Conservation (phyloP, 2,888 invertebrate species). For the Aplocera efformata region DNA sequence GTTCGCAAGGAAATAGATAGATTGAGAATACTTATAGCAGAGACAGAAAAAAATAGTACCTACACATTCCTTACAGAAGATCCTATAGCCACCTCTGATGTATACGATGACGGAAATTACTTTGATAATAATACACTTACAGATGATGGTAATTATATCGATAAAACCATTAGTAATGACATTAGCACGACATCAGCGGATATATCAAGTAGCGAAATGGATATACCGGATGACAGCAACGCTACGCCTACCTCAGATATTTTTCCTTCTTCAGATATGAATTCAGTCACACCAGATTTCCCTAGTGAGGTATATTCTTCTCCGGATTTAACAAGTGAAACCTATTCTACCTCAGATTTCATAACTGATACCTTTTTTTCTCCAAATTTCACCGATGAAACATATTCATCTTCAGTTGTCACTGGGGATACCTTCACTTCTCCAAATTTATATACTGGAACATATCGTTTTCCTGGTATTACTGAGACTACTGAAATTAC, state of each 20-base stretch:
- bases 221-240: conserved; percentile 6
- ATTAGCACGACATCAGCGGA: not conserved
- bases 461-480: no score
- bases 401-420: not conserved
- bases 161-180: no score
- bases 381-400: not conserved
- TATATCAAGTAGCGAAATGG: conserved; percentile 6
- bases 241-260: not conserved
- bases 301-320: not conserved
- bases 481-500: not conserved
- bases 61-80: conserved; percentile 2
- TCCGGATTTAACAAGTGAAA: not conserved
- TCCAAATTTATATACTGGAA: not conserved
- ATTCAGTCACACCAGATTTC: conserved; percentile 6
- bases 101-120: conserved; percentile 4
- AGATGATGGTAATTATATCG: conserved; percentile 4
- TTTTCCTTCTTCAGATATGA: conserved; percentile 6
- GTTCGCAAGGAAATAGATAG: conserved; percentile 12
- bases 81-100: conserved; percentile 6
- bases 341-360: not conserved
- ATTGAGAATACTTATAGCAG: conserved; percentile 9
- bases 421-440: not conserved
- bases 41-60: not conserved
- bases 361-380: not conserved
- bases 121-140: conserved; percentile 19